Evolutionary conservation across 23 tunicate species (phyloP).

Genomic region (Styela plicata): DNA sequence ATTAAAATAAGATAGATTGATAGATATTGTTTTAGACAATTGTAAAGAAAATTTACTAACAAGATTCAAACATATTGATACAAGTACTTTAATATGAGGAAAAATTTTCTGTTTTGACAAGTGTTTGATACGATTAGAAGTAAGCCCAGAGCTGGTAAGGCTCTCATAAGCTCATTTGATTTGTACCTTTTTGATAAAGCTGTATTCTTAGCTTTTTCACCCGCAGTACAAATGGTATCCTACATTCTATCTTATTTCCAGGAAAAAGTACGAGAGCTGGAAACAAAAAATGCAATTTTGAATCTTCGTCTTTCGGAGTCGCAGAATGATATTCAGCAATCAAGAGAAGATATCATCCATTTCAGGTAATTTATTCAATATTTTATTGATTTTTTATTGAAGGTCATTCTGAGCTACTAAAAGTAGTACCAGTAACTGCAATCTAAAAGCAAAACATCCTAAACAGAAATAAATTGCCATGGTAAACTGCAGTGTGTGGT

Average conservation of each 20-base stretch:
- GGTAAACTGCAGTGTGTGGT: not conserved
- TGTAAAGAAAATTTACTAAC: too few species aligned
- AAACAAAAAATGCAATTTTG: constrained; percentile 22
- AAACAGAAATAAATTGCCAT: not conserved
- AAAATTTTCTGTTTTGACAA: not conserved
- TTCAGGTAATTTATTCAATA: not conserved
- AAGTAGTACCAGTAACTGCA: too few species aligned
- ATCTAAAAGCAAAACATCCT: too few species aligned
- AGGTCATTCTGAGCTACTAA: not conserved
- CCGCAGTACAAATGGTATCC: too few species aligned
- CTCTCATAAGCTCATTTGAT: too few species aligned
- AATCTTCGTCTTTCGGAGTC: constrained; percentile 7
- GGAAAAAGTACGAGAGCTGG: constrained; percentile 20
- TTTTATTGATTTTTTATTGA: not conserved
- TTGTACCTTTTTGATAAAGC: not conserved
- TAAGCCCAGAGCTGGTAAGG: too few species aligned
- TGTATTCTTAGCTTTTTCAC: not conserved
- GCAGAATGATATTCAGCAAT: not conserved
- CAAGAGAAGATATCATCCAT: constrained; percentile 22
- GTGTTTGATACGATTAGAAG: too few species aligned
- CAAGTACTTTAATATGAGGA: not conserved
- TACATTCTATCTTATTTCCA: not conserved
- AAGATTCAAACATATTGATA: not conserved
- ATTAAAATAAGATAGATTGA: too few species aligned
- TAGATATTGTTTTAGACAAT: too few species aligned